These are phyloP conservation scores for Lasioglossum leucozonium DNA, from an alignment of 2,888 invertebrate species.

Conservation along the genomic window DNA sequence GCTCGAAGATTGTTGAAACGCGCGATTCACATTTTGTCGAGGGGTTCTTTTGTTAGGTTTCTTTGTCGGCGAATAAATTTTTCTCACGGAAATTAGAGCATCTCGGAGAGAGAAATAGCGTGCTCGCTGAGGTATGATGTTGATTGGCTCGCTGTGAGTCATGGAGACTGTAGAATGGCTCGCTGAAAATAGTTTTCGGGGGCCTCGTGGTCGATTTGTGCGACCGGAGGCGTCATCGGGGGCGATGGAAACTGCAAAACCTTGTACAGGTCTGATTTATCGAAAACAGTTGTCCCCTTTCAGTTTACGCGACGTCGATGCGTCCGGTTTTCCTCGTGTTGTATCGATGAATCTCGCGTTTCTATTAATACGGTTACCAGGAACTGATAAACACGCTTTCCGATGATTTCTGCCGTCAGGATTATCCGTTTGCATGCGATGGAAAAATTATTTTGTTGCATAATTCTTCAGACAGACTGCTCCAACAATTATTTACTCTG, in stretches of 20 bases:
- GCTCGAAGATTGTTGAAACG: not conserved
- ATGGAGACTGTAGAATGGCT: not conserved
- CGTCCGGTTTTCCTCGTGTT: not conserved
- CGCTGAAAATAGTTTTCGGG: conserved; percentile 48
- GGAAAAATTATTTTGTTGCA: not conserved
- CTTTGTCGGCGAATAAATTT: not conserved
- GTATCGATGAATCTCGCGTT: not conserved
- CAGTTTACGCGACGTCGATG: conserved; percentile 5
- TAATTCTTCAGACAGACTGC: not conserved
- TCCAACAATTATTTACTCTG: not conserved
- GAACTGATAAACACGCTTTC: not conserved
- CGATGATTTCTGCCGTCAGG: not conserved
- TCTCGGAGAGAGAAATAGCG: not conserved
- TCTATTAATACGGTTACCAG: not conserved
- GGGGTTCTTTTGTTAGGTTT: not conserved
- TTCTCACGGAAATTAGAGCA: not conserved
- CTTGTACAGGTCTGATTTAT: conserved; percentile 17
- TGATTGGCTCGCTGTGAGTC: conserved; percentile 7
- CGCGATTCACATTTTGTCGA: conserved; percentile 37
- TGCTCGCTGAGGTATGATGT: not conserved
- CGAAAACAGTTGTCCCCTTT: not conserved
- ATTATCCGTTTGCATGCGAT: not conserved
- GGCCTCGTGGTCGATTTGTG: not conserved
- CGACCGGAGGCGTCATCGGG: not conserved
- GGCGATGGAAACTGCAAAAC: not conserved